Conservation (phyloP, 2,113 vertebrate species). For the Spea multiplicata region DNA sequence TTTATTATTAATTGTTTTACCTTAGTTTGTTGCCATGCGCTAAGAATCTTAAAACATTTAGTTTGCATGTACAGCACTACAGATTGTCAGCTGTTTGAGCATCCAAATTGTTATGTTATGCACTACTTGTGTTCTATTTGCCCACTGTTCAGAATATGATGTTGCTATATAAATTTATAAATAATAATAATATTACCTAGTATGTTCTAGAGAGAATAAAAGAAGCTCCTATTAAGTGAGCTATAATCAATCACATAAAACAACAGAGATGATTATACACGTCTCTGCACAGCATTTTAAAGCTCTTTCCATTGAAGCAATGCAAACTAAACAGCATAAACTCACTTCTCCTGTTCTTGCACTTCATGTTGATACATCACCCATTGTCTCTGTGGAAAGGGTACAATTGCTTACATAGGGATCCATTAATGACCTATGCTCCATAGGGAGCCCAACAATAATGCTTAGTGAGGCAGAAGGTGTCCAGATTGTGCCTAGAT, state of each 20-base stretch:
- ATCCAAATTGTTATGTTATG: too few relatives aligned
- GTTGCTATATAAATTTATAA: too few relatives aligned
- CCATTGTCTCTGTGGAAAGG: constrained; percentile 38
- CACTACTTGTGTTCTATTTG: too few relatives aligned
- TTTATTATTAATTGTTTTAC: too few relatives aligned
- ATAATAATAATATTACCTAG: too few relatives aligned
- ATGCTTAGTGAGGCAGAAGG: constrained; percentile 30
- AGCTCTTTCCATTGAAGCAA: neutral
- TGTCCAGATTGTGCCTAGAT: neutral
- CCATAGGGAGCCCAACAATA: constrained; percentile 22
- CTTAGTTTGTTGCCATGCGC: too few relatives aligned
- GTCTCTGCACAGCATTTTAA: neutral
- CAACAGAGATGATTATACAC: neutral
- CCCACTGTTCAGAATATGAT: too few relatives aligned
- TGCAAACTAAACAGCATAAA: constrained; percentile 11
- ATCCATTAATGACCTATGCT: constrained; percentile 37
- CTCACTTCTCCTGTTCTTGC: constrained; percentile 18
- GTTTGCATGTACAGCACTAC: too few relatives aligned
- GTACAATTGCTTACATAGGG: constrained; percentile 33
- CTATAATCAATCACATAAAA: neutral
- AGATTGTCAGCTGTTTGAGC: too few relatives aligned
- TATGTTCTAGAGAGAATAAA: too few relatives aligned
- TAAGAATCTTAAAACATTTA: too few relatives aligned
- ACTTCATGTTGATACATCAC: constrained; percentile 40
- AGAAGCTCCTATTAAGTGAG: too few relatives aligned